A percentile compares a stretch with the other conserved stretches of the same genome.
These are phyloP conservation scores for Danio aesculapii DNA, from an alignment of 2,797 vertebrate species.

Conservation along the genomic window DNA sequence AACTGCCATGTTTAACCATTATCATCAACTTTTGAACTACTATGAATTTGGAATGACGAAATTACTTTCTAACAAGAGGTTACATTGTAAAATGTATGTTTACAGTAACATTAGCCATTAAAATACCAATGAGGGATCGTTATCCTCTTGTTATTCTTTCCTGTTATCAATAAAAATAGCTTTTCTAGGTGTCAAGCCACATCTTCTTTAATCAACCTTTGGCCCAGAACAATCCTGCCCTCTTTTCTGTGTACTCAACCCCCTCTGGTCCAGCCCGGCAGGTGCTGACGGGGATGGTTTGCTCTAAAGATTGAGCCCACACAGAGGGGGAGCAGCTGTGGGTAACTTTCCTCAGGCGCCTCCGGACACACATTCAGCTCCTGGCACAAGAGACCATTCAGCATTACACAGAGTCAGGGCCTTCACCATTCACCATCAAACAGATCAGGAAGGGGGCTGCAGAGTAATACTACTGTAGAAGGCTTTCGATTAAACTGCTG, in stretches of 20 bases:
- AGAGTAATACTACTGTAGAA: background rate
- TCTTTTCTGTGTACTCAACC: constrained; percentile 3
- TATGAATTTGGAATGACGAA: too few relatives aligned
- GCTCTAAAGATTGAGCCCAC: constrained; percentile 29
- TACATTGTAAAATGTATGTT: too few relatives aligned
- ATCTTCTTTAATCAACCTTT: constrained; percentile 18
- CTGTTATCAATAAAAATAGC: background rate
- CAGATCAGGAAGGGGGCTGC: background rate
- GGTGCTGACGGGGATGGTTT: constrained; percentile 32
- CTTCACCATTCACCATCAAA: constrained; percentile 37
- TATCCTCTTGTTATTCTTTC: background rate
- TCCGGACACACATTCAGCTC: constrained; percentile 79
- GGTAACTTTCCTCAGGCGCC: constrained; percentile 68
- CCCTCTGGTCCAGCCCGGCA: constrained; percentile 11
- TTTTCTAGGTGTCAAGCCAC: background rate
- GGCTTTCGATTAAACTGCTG: constrained; percentile 37
- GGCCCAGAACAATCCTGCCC: background rate
- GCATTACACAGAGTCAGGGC: constrained; percentile 25
- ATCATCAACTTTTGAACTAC: too few relatives aligned
- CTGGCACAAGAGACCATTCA: constrained; percentile 80
- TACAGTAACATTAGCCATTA: too few relatives aligned
- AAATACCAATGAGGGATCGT: background rate
- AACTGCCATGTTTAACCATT: too few relatives aligned
- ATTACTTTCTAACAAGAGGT: too few relatives aligned
- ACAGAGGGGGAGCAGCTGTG: constrained; percentile 72